Base-by-base conservation (phyloP, 2,888 invertebrate species). In the Callinectes sapidus region DNA sequence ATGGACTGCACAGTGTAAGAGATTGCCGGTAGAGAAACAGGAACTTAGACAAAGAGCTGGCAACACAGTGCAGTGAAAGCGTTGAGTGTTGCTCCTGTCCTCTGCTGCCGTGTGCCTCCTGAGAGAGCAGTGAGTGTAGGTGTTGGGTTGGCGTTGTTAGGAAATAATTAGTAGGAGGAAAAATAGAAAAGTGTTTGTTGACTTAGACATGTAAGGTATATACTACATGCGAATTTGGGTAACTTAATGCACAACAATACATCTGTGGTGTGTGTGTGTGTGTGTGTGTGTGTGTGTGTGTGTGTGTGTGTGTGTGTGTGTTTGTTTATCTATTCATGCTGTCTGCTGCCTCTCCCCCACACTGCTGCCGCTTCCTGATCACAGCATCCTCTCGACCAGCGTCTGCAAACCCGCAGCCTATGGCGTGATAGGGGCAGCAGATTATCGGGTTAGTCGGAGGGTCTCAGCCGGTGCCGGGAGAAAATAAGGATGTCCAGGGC, bases 261-360 rank as follows among this genome's bases (percentile, higher is more conserved):
- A 10, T 48, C 48, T 48, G 5, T 48, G 48, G 0, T 48, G 48
- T 8, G 48, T 48, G 48, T 48, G 48, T 48, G 48, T 61, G 71
- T 71, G 28, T 71, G 71, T 71, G 23, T n/a, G 66, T 66, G 66
- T 66, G 66, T 66, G 66, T n/a, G n/a, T 66, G 66, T 66, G 66
- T 66, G 66, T 66, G 23, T 66, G 66, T 66, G 23, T 66, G 66
- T 66, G 23, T 71, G 61, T 71, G 71, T 71, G 8, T 71, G 71
- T 23, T 5, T 71, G 71, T 71, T n/a, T 71, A 28, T 71, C 71
- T 28, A 71, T 71, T n/a, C 71, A n/a, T 71, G 16, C 28, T 18
- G n/a, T 71, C 71, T 66, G n/a, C 66, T 18, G 1, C 66, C 8
- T 2, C 23, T 66, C n/a, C 18, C n/a, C 66, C 1, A 1, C 18